Conservation (phyloP, 2,797 vertebrate species). For the Phataginus tricuspis region DNA sequence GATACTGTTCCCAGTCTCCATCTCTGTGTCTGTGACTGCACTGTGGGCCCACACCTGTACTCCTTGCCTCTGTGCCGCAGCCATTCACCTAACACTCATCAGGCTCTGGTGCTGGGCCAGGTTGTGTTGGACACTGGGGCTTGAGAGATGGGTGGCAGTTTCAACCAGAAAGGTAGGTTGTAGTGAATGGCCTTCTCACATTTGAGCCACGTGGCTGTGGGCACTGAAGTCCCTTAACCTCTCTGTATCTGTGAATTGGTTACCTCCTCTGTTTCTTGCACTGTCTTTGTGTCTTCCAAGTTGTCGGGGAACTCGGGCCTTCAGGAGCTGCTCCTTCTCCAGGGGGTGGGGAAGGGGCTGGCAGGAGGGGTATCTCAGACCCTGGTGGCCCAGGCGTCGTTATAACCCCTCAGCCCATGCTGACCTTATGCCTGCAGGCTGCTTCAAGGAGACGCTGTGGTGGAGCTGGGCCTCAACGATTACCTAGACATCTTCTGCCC, state of each 20-base stretch:
- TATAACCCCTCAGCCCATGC: background rate
- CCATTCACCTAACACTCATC: background rate
- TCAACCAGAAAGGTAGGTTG: background rate
- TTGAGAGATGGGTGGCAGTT: background rate
- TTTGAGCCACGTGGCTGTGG: background rate
- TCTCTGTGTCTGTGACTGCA: background rate
- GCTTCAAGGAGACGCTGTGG: conserved; percentile 88
- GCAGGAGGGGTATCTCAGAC: background rate
- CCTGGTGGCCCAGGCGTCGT: accelerated
- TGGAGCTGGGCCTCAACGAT: conserved; percentile 93
- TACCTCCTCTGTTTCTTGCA: background rate
- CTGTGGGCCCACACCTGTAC: background rate
- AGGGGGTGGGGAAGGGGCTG: background rate
- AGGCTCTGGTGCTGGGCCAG: background rate
- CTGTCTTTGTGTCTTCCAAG: background rate
- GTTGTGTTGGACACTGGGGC: background rate
- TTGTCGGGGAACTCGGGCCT: background rate
- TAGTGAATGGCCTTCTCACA: background rate
- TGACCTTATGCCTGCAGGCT: conserved; percentile 86
- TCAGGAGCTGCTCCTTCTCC: background rate
- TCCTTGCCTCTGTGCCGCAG: background rate
- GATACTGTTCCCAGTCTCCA: background rate
- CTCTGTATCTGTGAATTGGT: background rate
- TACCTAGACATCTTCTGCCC: conserved; percentile 97
- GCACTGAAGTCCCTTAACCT: background rate